Percentiles rank a stretch among this genome's conserved stretches.
Conservation (phyloP, 2,113 vertebrate species). For the Gorilla gorilla region DNA sequence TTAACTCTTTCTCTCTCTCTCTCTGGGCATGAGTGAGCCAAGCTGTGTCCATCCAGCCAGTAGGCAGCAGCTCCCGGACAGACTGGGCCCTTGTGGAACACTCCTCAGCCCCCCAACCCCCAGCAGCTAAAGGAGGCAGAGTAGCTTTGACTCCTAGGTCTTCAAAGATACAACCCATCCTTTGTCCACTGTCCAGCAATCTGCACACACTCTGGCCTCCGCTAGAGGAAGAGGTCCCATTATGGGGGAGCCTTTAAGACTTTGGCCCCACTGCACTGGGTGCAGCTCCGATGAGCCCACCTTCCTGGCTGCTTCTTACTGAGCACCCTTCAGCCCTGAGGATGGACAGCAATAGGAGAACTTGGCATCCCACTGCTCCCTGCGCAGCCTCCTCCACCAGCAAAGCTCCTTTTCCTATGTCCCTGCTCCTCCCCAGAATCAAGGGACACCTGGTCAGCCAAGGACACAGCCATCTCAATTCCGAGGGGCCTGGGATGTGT, state of each 20-base stretch:
- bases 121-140: not conserved
- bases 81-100: not conserved
- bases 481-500: not conserved
- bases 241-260: not conserved
- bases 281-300: fast-evolving
- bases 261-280: not conserved
- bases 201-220: not conserved
- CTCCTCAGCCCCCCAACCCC: too few relatives aligned
- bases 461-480: not conserved
- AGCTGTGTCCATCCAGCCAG: not conserved
- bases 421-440: not conserved
- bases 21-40: too few relatives aligned
- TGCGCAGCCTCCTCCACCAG: not conserved
- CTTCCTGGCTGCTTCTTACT: not conserved
- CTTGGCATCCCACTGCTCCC: fast-evolving
- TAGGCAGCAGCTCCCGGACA: not conserved
- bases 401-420: not conserved
- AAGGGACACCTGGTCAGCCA: not conserved
- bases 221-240: not conserved
- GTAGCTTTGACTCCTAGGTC: not conserved
- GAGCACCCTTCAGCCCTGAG: not conserved
- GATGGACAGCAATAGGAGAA: not conserved
- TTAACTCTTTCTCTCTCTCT: too few relatives aligned
- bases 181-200: not conserved
- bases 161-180: not conserved